Base-by-base conservation (phyloP, 2,888 invertebrate species). In the Smittia sp. region DNA sequence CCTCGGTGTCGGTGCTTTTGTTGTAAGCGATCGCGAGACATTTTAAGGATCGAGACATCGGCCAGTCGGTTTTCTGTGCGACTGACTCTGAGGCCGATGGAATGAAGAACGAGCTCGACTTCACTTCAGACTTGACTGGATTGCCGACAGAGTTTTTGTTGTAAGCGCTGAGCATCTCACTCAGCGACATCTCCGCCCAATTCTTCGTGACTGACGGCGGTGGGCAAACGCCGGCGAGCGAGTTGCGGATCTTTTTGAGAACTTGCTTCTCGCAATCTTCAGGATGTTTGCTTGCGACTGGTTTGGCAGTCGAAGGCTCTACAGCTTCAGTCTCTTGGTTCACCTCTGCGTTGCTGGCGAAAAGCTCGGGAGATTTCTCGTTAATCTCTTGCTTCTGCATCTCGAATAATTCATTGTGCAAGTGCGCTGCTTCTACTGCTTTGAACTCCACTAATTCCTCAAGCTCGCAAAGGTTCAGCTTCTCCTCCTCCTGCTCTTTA, bases 11-110 rank as follows among this genome's bases (percentile, higher is more conserved):
- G 78, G 84, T 87, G 76, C 87, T 89, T 75, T 89, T 80, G 79
- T 93, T 93, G 79, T 89, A 90, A 80, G 91, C 86, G 75, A 92
- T 84, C 78, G 90, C 92, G 83, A 89, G 87, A 79, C 86, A 85
- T 79, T 88, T 86, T 76, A 87, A 87, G 75, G 86, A 84, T 72
- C 88, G 80, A 18, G 88, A 81, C 68, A 87, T 84, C 1, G 90
- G 89, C 88, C 89, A 92, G 0, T 77, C 76, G 79, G 79, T 80
- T 58, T 74, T 73, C 68, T 79, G 78, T 1, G 80, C 77, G 63
- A 80, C 81, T 0, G 77, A 75, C 4, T 80, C 75, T 11, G 78
- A 76, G 74, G 81, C 81, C 0, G 80, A 78, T 22, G 82, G 81
- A 41, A 76, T 79, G 13, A 79, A 80, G 20, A 81, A 73, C 1